Evolutionary conservation across 1,140 invertebrate genomes (phyloP).

Genomic region (Anastatus disparis): DNA sequence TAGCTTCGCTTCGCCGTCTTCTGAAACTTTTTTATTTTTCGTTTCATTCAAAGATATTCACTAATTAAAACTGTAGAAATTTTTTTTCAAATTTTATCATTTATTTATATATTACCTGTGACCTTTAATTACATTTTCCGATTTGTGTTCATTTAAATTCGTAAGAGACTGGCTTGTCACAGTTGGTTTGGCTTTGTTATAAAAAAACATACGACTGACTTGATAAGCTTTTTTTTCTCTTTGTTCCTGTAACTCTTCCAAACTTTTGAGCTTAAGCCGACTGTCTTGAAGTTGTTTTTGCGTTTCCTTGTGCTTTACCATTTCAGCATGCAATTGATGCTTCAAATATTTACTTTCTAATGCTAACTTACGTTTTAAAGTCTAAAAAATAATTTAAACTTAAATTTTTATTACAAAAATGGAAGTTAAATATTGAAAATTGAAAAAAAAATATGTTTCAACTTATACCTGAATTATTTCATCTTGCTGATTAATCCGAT

Average conservation of each 20-base stretch:
- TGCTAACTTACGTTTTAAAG: constrained; percentile 73
- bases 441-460: constrained; percentile 1
- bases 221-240: constrained; percentile 58
- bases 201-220: constrained; percentile 52
- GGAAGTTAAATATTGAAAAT: too few relatives aligned
- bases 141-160: constrained; percentile 62
- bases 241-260: constrained; percentile 66
- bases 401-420: not conserved
- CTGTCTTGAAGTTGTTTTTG: constrained; percentile 75
- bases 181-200: constrained; percentile 43
- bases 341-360: constrained; percentile 79
- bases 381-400: constrained; percentile 46
- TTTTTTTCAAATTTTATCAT: not conserved
- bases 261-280: constrained; percentile 70
- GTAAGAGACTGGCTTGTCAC: constrained; percentile 42
- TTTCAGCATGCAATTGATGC: constrained; percentile 75
- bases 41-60: too few relatives aligned
- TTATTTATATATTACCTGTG: constrained; percentile 11
- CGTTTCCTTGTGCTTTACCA: constrained; percentile 76
- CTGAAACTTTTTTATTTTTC: not conserved
- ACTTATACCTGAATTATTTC: constrained; percentile 71
- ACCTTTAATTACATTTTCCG: constrained; percentile 46
- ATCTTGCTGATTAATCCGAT: constrained; percentile 75
- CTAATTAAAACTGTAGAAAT: too few relatives aligned
- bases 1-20: not conserved